These are phyloP conservation scores for Rhopalosiphum padi DNA, from an alignment of 1,140 invertebrate species.

Conservation along the genomic window DNA sequence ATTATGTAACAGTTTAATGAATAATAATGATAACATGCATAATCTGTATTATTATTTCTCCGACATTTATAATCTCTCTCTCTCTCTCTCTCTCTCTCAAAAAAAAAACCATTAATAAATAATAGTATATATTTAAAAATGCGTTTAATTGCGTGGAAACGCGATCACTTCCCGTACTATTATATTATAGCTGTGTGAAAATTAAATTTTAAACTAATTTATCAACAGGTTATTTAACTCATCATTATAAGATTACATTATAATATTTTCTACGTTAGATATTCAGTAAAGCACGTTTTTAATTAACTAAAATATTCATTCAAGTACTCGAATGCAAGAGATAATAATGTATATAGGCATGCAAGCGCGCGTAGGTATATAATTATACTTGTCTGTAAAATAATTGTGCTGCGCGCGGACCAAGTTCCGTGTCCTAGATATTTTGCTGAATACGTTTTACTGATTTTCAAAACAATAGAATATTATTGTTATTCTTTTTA, in stretches of 20 bases:
- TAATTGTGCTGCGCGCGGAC: not conserved
- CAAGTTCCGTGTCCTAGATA: not conserved
- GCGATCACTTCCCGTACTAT: not conserved
- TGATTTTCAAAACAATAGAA: conserved; percentile 29
- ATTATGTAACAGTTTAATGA: not conserved
- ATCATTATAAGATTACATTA: not conserved
- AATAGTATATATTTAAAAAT: not conserved
- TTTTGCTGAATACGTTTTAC: not conserved
- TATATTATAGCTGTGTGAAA: not conserved
- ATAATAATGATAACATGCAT: not conserved
- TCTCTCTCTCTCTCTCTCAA: too few relatives aligned
- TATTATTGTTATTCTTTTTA: not conserved
- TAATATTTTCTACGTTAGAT: not conserved
- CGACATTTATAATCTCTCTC: not conserved
- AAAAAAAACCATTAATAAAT: not conserved
- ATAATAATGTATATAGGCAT: not conserved
- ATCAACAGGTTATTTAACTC: not conserved
- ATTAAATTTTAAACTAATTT: not conserved
- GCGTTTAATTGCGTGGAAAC: not conserved
- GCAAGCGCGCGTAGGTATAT: not conserved
- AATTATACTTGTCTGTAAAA: not conserved
- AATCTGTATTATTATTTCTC: not conserved
- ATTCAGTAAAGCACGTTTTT: conserved; percentile 10
- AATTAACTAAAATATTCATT: not conserved
- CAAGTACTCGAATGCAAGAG: not conserved